phyloP scores from a whole-genome alignment of 1,140 invertebrate species.

The Piezodorus guildinii region DNA sequence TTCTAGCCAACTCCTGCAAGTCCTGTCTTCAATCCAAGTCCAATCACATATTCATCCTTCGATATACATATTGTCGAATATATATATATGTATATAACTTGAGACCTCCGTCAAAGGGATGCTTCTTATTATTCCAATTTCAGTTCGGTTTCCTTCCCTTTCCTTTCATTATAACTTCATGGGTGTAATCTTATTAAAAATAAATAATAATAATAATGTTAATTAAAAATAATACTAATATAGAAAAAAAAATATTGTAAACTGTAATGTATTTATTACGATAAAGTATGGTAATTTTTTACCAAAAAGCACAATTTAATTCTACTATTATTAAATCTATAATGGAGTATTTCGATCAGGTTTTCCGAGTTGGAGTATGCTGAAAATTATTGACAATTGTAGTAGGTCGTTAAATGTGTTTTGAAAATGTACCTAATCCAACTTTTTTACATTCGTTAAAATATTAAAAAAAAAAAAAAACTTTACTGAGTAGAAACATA shows the following conservation, averaged over 20 bases:
- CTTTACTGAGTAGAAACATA: not conserved
- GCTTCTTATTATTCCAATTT: not conserved
- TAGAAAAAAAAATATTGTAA: slow-evolving; percentile 24
- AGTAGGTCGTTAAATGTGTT: slow-evolving; percentile 7
- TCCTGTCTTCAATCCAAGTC: not conserved
- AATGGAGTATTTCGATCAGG: slow-evolving; percentile 1
- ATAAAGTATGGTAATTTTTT: slow-evolving; percentile 28
- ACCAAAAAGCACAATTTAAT: slow-evolving; percentile 20
- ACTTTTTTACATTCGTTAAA: slow-evolving; percentile 14
- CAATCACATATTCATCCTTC: not conserved
- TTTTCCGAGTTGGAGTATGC: slow-evolving; percentile 1
- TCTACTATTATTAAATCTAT: slow-evolving; percentile 22
- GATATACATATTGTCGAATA: slow-evolving; percentile 1
- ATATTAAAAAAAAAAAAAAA: not conserved
- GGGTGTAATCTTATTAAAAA: not conserved
- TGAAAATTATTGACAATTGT: slow-evolving; percentile 1
- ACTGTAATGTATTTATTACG: slow-evolving; percentile 28
- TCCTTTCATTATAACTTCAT: not conserved
- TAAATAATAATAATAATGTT: slow-evolving; percentile 6
- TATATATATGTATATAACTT: slow-evolving; percentile 16
- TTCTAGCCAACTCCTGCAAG: slow-evolving; percentile 1
- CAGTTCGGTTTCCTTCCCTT: slow-evolving; percentile 4
- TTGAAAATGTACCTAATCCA: slow-evolving; percentile 3
- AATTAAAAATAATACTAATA: slow-evolving; percentile 4
- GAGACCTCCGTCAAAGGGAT: slow-evolving; percentile 3